These are phyloP conservation scores for Heterodera filipjevi DNA, from an alignment of 2,888 invertebrate species.

Conservation along the genomic window DNA sequence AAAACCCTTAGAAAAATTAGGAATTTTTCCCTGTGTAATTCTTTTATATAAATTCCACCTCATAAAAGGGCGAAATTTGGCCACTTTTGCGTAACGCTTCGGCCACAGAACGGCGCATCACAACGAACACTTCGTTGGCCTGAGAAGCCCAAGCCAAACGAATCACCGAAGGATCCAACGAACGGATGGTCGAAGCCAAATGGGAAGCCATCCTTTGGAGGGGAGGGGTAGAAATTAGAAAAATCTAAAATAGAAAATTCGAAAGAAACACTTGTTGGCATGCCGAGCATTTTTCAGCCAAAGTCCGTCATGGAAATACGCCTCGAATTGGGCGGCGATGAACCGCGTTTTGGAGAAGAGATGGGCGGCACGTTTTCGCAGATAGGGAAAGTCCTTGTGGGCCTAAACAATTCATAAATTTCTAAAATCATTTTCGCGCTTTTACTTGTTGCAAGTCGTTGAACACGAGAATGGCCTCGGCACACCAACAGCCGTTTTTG, in stretches of 20 bases:
- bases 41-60: not conserved
- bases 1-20: too few relatives aligned
- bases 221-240: not conserved
- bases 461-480: conserved; percentile 34
- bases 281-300: conserved; percentile 32
- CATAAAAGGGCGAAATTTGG: conserved; percentile 29
- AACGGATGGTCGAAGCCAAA: conserved; percentile 15
- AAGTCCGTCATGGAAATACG: conserved; percentile 31
- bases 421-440: not conserved
- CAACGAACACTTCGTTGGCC: conserved; percentile 35
- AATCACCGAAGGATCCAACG: not conserved
- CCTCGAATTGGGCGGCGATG: conserved; percentile 36
- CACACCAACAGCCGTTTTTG: conserved; percentile 36
- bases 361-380: conserved; percentile 34
- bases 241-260: not conserved
- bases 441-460: conserved; percentile 28
- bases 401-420: conserved; percentile 23
- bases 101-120: conserved; percentile 30
- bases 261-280: conserved; percentile 28
- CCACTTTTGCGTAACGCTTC: conserved; percentile 13
- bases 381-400: conserved; percentile 24
- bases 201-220: conserved; percentile 27
- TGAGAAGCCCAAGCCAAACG: conserved; percentile 29
- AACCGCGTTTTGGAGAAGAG: conserved; percentile 35
- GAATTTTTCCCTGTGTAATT: too few relatives aligned